Evolutionary conservation across 2,888 invertebrate species (phyloP), one percentile per base, ranked within the genome.

Genomic region (Parapristionchus giblindavisi): DNA sequence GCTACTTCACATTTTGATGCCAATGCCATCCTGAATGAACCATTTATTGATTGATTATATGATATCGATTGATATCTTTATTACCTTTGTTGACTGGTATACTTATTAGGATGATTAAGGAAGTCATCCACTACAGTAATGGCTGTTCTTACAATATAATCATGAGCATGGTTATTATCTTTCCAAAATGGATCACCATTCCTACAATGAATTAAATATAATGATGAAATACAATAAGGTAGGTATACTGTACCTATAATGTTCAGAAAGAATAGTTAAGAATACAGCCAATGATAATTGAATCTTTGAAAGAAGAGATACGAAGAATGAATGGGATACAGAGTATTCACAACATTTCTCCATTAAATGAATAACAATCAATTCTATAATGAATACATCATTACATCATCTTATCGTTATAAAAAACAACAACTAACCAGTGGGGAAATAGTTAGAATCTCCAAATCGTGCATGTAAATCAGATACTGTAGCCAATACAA

Each of bases 101-200:
- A 51, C 52, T 66, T 66, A 36, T 24, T 29, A 0, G 27, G 21
- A n/a, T 34, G 24, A n/a, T 17, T 51, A 34, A 66, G 29, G 51
- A 66, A 66, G 36, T 66, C 66, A 34, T 66, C 66, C 3, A 66
- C 66, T 29, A 66, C 66, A 0, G 29, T 66, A 51, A 82, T 29
- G 27, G 77, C 80, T 27, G 84, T 77, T 24, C 78, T 75, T 1
- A 83, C 76, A 61, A 85, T 80, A 77, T 82, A 85, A 58, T 80
- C 77, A 21, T 75, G 72, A 14, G 77, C 76, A 24, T 75, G 65
- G 17, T 72, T 76, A 71, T 84, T 83, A n/a, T 77, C 70, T 56
- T 78, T 78, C 85, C 84, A 85, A 78, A 84, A 85, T 2, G 82
- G 83, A 72, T 85, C 85, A 17, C 79, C 82, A n/a, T 32, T 77